Conservation (phyloP, 2,888 invertebrate species). For the Drosophila koepferae region DNA sequence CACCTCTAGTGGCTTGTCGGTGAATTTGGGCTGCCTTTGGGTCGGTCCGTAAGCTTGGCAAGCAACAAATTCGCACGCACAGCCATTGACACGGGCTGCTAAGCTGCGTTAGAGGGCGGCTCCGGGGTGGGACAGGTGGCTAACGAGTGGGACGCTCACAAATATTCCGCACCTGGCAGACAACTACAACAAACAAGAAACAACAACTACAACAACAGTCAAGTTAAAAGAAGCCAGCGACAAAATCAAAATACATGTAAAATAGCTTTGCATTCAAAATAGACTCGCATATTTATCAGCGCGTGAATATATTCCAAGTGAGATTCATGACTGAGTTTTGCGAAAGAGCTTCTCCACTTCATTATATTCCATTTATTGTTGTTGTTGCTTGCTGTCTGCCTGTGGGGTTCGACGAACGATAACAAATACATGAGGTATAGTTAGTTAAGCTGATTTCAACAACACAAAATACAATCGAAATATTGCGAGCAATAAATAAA, state of each 20-base stretch:
- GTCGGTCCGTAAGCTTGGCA: conserved; percentile 50
- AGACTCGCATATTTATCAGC: conserved; percentile 31
- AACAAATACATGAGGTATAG: conserved; percentile 52
- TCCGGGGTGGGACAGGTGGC: conserved; percentile 32
- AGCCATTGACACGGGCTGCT: conserved; percentile 72
- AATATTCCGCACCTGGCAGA: conserved; percentile 40
- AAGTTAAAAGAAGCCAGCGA: conserved; percentile 28
- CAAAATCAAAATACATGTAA: conserved; percentile 70
- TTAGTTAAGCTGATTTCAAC: conserved; percentile 51
- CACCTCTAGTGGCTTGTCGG: conserved; percentile 7
- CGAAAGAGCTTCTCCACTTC: conserved; percentile 1
- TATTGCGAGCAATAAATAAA: conserved; percentile 66
- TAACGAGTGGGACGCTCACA: conserved; percentile 16
- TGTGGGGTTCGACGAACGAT: conserved; percentile 20
- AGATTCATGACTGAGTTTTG: conserved; percentile 22
- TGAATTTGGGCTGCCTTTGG: conserved; percentile 5
- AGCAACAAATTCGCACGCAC: conserved; percentile 71
- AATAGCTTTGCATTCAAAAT: conserved; percentile 19
- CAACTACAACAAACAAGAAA: conserved; percentile 9
- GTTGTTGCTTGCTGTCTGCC: not conserved
- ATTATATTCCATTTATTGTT: not conserved
- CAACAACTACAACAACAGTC: conserved; percentile 13
- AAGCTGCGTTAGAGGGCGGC: conserved; percentile 47
- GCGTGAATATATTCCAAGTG: conserved; percentile 34
- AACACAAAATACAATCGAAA: conserved; percentile 33